Percentiles rank a stretch among this genome's conserved stretches.
These are phyloP conservation scores for Melieria omissa DNA, from an alignment of 2,888 invertebrate species.

Conservation along the genomic window DNA sequence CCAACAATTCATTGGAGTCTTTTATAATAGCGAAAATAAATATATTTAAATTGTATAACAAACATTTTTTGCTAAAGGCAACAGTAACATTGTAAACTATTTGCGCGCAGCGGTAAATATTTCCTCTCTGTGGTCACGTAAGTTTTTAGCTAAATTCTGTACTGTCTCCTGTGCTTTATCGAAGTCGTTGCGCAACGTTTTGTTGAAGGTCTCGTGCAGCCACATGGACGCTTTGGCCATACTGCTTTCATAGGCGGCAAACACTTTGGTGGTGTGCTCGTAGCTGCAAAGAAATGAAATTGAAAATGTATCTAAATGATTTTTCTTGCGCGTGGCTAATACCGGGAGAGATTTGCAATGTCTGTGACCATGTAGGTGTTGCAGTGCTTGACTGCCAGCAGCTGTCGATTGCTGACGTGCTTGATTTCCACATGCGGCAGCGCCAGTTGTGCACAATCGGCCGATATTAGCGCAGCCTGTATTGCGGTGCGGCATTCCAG, in stretches of 20 bases:
- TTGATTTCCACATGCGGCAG: slow-evolving; percentile 65
- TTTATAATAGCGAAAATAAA: slow-evolving; percentile 36
- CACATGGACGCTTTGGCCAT: slow-evolving; percentile 61
- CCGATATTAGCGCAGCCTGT: slow-evolving; percentile 61
- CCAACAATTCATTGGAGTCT: slow-evolving; percentile 28
- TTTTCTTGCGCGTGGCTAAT: background rate
- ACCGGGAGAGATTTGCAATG: slow-evolving; percentile 61
- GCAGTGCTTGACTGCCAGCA: slow-evolving; percentile 62
- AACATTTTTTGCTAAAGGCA: background rate
- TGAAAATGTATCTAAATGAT: background rate
- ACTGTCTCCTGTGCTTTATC: slow-evolving; percentile 61
- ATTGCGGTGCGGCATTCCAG: slow-evolving; percentile 60
- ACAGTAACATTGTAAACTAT: slow-evolving; percentile 41
- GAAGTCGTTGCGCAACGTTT: slow-evolving; percentile 61
- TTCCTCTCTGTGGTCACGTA: slow-evolving; percentile 62
- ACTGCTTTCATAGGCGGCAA: slow-evolving; percentile 58
- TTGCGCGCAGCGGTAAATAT: slow-evolving; percentile 58
- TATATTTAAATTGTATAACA: background rate
- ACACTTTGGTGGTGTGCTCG: slow-evolving; percentile 61
- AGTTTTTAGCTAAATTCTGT: slow-evolving; percentile 53
- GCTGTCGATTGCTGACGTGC: slow-evolving; percentile 62
- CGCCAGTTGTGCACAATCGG: slow-evolving; percentile 63
- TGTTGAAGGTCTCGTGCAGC: slow-evolving; percentile 63
- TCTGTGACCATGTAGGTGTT: slow-evolving; percentile 64
- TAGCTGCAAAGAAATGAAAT: slow-evolving; percentile 49